Base-by-base conservation (phyloP, 1,140 invertebrate genomes). In the Drosophila nigrodunni region DNA sequence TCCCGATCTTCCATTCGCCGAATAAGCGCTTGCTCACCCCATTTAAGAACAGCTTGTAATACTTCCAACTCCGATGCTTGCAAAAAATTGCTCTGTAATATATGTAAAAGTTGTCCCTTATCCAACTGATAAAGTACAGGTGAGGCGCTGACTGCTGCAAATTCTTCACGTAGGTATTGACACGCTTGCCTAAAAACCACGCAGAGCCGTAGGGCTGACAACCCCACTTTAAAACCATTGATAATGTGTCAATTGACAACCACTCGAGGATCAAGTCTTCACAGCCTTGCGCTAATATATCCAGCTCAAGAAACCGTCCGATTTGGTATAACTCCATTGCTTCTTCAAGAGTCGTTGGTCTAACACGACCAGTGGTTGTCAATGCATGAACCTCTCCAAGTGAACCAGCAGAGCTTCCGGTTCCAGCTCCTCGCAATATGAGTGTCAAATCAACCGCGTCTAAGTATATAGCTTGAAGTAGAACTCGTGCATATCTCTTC, bases 241-340 rank as follows among this genome's bases (percentile, higher is more conserved):
- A 95, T 80, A 99, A 93, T 69, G 96, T 97, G 85, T 98, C 95
- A 90, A 97, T 82, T 10, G 95, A 95, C 49, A 99, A 94, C 92
- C 96, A 96, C 86, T 98, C 97, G 47, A 97, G 94, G 69, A 99
- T 97, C 66, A 98, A 95, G 94, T 99, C 98, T 94, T 99, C 98
- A 94, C 97, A 98, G 76, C 97, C 97, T 94, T 98, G 98, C 46
- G 97, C 96, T 50, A 98, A 94, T 79, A 98, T 97, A 91, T 98
- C 97, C 85, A 99, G 94, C 93, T 99, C 98, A 25, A 99, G 94
- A 94, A 99, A 99, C 79, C 95, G 93, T 13, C 97, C 98, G 73
- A 99, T 98, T 93, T 98, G 97, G 93, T n/a, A n/a, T n/a, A n/a
- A n/a, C n/a, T 98, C 97, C 96, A 99, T 98, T 10, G 97, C 97